Base-by-base conservation (phyloP, 2,797 vertebrate genomes). In the Phataginus tricuspis region DNA sequence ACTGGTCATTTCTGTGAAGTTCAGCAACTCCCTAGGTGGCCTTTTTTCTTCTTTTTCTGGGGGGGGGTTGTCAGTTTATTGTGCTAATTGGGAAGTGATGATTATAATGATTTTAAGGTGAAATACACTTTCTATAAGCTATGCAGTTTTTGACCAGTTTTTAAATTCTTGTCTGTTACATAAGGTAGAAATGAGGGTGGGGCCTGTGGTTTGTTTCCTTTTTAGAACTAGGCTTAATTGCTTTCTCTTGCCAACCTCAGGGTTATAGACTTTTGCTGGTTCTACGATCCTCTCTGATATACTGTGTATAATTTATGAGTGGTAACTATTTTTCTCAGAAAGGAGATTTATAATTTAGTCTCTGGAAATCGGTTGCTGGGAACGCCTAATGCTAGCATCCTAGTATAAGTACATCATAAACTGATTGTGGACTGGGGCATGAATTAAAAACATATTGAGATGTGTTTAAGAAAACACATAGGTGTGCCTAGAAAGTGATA, bases 101-200 rank as follows among this genome's bases (percentile, higher is more conserved):
- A 53, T 85, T 75, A 19, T 53, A 37, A n/a, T 82, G 37, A 53
- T 85, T 90, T 95, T 78, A 69, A 86, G 45, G 59, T 88, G 57
- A 94, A 78, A 95, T 18, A 29, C 12, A 12, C 64, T 95, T 93
- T 82, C 69, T 92, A 1, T 82, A 82, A 49, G n/a, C 15, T 93
- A 14, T 84, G 25, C 2, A 80, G 68, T 55, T 82, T 91, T 93
- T 45, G 25, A 53, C 39, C 34, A 14, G 6, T 80, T 93, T 86
- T 68, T 1, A 45, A 55, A 55, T 91, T 45, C 45, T 45, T 82
- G 51, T 11, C 51, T 25, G 66, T 92, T 53, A 27, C 27, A 14
- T 3, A 72, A 42, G 25, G 31, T 59, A 64, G 42, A 83, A 63
- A 25, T 64, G 53, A 61, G 18, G 57, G n/a, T 12, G 34, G 49